These are phyloP conservation scores for Nyctibius bracteatus DNA, from an alignment of 2,113 vertebrate genomes.

Conservation along the genomic window DNA sequence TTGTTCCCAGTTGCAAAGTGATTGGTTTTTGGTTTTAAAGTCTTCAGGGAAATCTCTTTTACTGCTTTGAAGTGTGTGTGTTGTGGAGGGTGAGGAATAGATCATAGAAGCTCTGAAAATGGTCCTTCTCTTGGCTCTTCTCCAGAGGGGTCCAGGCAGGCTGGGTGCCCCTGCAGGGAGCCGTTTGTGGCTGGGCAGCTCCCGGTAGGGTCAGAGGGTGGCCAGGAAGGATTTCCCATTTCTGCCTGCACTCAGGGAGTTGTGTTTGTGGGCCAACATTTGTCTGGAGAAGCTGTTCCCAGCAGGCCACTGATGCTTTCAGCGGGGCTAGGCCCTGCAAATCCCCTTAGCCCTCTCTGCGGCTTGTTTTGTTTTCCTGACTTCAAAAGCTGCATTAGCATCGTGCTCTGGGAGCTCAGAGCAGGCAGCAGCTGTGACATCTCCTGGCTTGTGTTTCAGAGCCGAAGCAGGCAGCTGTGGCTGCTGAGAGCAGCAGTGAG, in stretches of 20 bases:
- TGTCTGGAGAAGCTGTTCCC: background rate
- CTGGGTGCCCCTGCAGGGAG: background rate
- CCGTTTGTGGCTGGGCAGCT: background rate
- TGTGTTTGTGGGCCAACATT: background rate
- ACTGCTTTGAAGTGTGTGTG: conserved; percentile 2
- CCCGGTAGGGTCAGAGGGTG: background rate
- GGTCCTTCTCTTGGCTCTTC: background rate
- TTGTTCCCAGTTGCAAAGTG: background rate
- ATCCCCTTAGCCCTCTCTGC: background rate
- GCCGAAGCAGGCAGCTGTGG: background rate
- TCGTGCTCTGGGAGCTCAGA: background rate
- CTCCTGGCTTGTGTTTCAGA: conserved; percentile 41
- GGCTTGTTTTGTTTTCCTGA: background rate
- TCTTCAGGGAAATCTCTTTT: background rate
- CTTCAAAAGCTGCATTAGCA: background rate
- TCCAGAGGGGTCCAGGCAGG: background rate
- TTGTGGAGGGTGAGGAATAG: background rate
- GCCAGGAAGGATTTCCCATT: background rate
- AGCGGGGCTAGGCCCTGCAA: background rate
- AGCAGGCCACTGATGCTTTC: background rate
- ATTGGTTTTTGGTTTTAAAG: background rate
- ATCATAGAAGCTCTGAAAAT: background rate
- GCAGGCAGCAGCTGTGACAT: background rate
- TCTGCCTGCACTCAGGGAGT: rapidly evolving
- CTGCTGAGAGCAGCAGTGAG: conserved; percentile 63